Evolutionary conservation across 2,797 vertebrate genomes (phyloP), one percentile per base, ranked within the genome.

Genomic region (Vireo griseus): DNA sequence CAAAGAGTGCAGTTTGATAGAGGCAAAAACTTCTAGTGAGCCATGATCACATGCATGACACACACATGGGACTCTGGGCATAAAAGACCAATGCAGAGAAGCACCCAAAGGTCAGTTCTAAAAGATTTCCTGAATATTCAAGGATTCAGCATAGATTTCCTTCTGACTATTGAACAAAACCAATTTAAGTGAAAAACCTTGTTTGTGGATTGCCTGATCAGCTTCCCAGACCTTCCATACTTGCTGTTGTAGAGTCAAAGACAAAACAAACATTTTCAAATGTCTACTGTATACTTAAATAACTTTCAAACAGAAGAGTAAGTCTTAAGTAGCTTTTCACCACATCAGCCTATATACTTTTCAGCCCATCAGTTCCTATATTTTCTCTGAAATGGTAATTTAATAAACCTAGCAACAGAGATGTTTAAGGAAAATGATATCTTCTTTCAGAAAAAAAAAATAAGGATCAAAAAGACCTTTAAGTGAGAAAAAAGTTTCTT

Each of bases 121-220:
- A 90, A 50, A 50, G 48, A 86, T 92, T 86, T 84, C 50, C 58
- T 92, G 76, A 80, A 86, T 94, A 91, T 86, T 86, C 88, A 88
- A 81, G 76, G 57, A 74, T 71, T 35, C 39, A 44, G 42, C 25
- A 68, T 47, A 48, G 59, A 58, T 88, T 91, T 78, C 63, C 19
- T 77, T 69, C 48, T 55, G 42, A 57, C 11, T 88, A 22, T 16
- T 71, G 66, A 78, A 61, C 16, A 84, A 94, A 77, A 50, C 3
- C 54, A 65, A 74, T 67, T 59, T 50, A 73, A 80, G 86, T 66
- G 4, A 85, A 82, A 68, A 54, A 2, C 2, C 5, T 9, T 54
- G 26, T 29, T 55, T 80, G 17, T 13, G 5, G 28, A 65, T 26
- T 72, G 45, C 21, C 44, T 59, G 15, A 8, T 66, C 25, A 58